Evolutionary conservation across 2,797 vertebrate species (phyloP).

Genomic region (Pseudochirops corinnae): DNA sequence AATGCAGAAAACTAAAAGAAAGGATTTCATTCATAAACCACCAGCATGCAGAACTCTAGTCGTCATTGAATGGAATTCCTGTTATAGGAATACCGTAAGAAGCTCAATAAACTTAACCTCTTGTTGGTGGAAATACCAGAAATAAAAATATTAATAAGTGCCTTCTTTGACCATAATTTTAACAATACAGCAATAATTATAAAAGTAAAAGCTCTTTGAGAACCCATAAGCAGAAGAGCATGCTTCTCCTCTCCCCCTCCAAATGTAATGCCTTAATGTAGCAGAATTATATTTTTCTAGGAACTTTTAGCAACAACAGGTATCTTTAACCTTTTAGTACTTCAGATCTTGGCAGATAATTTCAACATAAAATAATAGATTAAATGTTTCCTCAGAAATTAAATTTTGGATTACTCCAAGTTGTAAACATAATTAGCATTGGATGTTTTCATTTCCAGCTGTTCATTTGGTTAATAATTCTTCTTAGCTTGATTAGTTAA

Average conservation of each 20-base stretch:
- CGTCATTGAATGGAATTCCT: conserved; percentile 71
- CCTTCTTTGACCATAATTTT: conserved; percentile 74
- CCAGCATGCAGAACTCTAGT: conserved; percentile 80
- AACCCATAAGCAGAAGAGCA: conserved; percentile 80
- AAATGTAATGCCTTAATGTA: conserved; percentile 63
- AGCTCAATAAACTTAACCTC: conserved; percentile 75
- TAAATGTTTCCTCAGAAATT: conserved; percentile 76
- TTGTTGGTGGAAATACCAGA: conserved; percentile 71
- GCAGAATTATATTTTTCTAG: conserved; percentile 67
- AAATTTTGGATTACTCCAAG: conserved; percentile 79
- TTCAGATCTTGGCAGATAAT: conserved; percentile 74
- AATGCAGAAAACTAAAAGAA: conserved; percentile 65
- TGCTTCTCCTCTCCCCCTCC: conserved; percentile 68
- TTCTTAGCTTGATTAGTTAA: conserved; percentile 55
- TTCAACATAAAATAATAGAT: conserved; percentile 76
- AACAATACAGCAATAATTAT: conserved; percentile 28
- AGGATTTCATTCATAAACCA: conserved; percentile 66
- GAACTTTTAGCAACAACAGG: conserved; percentile 72
- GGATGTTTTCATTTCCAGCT: conserved; percentile 73
- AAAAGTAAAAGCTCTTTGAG: conserved; percentile 64
- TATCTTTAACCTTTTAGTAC: conserved; percentile 74
- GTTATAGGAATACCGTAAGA: conserved; percentile 76
- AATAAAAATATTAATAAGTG: conserved; percentile 43
- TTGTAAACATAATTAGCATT: conserved; percentile 70
- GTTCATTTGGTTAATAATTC: conserved; percentile 71